Conservation (phyloP, 2,797 vertebrate species). For the Mycteria americana region DNA sequence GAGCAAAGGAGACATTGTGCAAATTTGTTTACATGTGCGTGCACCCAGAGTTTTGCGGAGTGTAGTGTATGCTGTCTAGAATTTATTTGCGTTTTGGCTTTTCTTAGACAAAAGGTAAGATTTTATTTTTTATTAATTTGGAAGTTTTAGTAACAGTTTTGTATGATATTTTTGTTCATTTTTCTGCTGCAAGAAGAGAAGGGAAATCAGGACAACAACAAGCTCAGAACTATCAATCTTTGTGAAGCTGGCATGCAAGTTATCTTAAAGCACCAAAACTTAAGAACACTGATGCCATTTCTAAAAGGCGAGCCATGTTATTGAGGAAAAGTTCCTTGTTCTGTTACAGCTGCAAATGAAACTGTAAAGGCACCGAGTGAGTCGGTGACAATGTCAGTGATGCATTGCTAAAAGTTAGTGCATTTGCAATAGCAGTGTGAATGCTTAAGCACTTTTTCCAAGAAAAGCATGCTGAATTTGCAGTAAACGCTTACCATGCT, state of each 20-base stretch:
- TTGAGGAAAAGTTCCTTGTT: not conserved
- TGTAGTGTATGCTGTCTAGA: not conserved
- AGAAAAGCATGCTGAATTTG: not conserved
- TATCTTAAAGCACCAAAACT: not conserved
- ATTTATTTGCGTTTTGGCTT: not conserved
- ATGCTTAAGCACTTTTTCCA: not conserved
- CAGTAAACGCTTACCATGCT: not conserved
- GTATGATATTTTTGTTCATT: not conserved
- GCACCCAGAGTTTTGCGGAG: not conserved
- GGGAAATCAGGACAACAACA: not conserved
- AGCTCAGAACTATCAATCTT: not conserved
- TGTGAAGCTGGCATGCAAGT: not conserved
- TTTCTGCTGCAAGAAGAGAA: not conserved
- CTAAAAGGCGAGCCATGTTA: not conserved
- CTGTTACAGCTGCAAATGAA: not conserved
- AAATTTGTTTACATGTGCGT: not conserved
- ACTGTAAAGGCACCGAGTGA: not conserved
- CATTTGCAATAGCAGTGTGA: not conserved
- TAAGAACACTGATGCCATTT: not conserved
- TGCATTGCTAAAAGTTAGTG: not conserved
- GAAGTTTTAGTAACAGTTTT: not conserved
- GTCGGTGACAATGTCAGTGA: not conserved
- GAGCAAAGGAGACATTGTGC: not conserved
- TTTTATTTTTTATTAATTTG: not conserved
- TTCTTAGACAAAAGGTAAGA: not conserved